phyloP scores from a whole-genome alignment of 2,797 vertebrate genomes.

The Bradypodion ventrale region DNA sequence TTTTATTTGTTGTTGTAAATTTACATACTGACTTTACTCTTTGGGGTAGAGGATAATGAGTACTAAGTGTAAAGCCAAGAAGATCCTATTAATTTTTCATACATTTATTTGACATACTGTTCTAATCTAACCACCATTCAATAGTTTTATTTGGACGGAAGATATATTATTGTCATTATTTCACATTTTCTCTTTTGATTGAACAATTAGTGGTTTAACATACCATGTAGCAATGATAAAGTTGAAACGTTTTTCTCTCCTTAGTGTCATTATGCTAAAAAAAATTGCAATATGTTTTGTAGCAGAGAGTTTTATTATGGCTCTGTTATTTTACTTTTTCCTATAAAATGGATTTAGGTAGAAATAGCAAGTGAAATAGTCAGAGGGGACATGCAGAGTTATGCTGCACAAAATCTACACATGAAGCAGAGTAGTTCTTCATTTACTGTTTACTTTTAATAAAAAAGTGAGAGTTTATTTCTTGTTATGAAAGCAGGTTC shows the following conservation, averaged over 20 bases:
- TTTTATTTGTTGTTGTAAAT: background rate
- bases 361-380: background rate
- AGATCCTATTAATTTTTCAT: slow-evolving; percentile 11
- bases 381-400: background rate
- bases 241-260: background rate
- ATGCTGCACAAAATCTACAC: slow-evolving; percentile 22
- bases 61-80: background rate
- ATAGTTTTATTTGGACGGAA: background rate
- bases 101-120: background rate
- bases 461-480: background rate
- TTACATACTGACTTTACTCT: background rate
- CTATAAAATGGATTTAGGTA: background rate
- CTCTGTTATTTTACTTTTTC: background rate
- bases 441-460: background rate
- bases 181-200: slow-evolving; percentile 22
- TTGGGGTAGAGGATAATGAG: background rate
- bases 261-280: slow-evolving; percentile 9
- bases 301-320: background rate
- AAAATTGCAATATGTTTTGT: slow-evolving; percentile 7
- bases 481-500: background rate
- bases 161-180: background rate
- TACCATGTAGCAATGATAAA: background rate
- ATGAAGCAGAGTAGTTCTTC: background rate
- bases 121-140: background rate
- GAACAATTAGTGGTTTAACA: slow-evolving; percentile 2